Conservation (phyloP, 2,888 invertebrate genomes). For the Pristionchus arcanus region DNA sequence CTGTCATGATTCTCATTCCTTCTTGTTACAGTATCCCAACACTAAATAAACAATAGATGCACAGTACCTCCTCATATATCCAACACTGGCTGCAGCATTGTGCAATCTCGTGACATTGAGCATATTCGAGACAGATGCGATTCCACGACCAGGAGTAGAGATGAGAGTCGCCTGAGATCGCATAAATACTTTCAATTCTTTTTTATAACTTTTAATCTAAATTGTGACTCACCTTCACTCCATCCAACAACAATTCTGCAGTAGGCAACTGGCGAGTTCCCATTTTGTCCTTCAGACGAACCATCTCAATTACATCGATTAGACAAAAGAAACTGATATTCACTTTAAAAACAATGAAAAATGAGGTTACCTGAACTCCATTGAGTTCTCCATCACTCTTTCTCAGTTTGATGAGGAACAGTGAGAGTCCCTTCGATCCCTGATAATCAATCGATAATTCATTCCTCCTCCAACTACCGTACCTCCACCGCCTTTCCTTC, state of each 20-base stretch:
- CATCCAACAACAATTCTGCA: constrained; percentile 83
- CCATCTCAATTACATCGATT: constrained; percentile 78
- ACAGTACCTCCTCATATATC: constrained; percentile 68
- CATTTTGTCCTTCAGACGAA: constrained; percentile 83
- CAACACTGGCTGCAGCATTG: constrained; percentile 81
- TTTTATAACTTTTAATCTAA: neutral
- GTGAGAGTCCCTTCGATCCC: constrained; percentile 82
- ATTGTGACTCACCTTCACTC: constrained; percentile 57
- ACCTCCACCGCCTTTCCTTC: constrained; percentile 77
- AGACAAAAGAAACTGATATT: neutral
- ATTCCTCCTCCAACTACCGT: neutral
- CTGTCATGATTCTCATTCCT: neutral
- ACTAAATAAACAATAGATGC: neutral
- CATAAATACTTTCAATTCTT: neutral
- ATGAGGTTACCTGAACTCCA: constrained; percentile 78
- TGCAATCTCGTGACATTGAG: constrained; percentile 83
- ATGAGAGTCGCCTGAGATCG: constrained; percentile 49
- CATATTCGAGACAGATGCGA: constrained; percentile 82
- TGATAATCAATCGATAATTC: constrained; percentile 65
- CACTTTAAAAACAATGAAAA: neutral
- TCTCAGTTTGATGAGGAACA: constrained; percentile 82
- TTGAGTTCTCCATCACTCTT: constrained; percentile 80
- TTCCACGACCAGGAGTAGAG: constrained; percentile 81
- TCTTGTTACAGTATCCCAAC: neutral
- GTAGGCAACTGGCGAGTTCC: constrained; percentile 83